Evolutionary conservation across 2,113 vertebrate species (phyloP).

Genomic region (Euleptes europaea): DNA sequence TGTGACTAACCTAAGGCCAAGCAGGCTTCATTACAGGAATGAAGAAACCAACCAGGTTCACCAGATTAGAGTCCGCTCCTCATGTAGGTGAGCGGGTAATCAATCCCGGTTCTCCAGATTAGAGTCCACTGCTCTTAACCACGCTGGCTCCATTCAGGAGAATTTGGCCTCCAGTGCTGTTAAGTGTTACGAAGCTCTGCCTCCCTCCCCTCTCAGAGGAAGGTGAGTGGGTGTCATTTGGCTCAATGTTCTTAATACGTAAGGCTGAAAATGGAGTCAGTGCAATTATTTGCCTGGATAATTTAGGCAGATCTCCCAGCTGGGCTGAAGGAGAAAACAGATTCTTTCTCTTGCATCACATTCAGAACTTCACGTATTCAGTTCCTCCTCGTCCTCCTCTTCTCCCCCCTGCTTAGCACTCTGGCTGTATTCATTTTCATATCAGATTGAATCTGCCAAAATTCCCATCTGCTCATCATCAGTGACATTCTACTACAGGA

Average conservation of each 20-base stretch:
- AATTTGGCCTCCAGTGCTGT: not conserved
- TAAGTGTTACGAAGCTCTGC: not conserved
- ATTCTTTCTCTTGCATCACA: slow-evolving; percentile 29
- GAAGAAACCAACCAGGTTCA: too few relatives aligned
- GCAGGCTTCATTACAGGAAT: too few relatives aligned
- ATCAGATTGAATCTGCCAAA: slow-evolving; percentile 68
- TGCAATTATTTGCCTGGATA: not conserved
- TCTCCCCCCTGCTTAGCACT: slow-evolving; percentile 24
- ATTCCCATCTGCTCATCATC: slow-evolving; percentile 67
- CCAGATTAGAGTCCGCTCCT: too few relatives aligned
- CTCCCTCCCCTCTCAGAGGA: not conserved
- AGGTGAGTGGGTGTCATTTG: not conserved
- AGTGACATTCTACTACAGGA: slow-evolving; percentile 65
- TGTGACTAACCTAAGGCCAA: too few relatives aligned
- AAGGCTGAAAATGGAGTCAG: not conserved
- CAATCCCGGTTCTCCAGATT: too few relatives aligned
- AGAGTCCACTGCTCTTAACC: too few relatives aligned
- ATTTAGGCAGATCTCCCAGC: slow-evolving; percentile 4
- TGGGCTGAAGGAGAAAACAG: slow-evolving; percentile 26
- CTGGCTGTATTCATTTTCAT: slow-evolving; percentile 59
- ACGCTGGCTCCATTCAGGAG: not conserved
- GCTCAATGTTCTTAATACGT: not conserved
- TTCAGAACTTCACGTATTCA: slow-evolving; percentile 21
- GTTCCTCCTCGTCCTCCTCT: slow-evolving; percentile 11
- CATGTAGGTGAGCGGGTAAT: too few relatives aligned